phyloP scores from a whole-genome alignment of 2,888 invertebrate species.

The Drosophila anomelani region DNA sequence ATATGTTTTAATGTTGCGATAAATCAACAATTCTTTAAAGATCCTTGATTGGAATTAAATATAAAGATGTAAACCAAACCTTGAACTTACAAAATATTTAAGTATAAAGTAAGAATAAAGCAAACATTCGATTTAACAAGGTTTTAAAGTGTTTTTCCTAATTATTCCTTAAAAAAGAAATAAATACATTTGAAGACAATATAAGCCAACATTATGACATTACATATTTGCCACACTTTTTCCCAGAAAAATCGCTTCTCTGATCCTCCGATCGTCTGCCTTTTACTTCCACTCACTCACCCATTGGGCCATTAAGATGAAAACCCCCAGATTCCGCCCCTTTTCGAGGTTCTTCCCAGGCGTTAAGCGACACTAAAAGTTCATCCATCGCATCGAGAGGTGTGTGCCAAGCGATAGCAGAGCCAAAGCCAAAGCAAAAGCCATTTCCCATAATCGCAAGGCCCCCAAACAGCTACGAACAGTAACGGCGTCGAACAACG shows the following conservation, averaged over 20 bases:
- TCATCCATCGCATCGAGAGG: constrained; percentile 46
- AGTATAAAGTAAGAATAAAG: neutral
- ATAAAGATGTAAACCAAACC: too few species aligned
- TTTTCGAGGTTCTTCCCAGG: constrained; percentile 49
- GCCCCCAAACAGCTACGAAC: constrained; percentile 31
- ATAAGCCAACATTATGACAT: constrained; percentile 4
- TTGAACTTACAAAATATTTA: too few species aligned
- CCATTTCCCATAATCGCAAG: constrained; percentile 58
- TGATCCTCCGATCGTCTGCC: neutral
- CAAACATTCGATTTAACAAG: neutral
- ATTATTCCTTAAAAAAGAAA: neutral
- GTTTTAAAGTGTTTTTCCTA: accelerated
- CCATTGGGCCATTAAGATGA: constrained; percentile 5
- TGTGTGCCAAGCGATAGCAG: constrained; percentile 50
- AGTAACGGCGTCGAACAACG: constrained; percentile 21
- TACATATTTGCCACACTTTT: constrained; percentile 17
- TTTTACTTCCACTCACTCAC: constrained; percentile 40
- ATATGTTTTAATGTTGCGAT: neutral
- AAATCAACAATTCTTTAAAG: too few species aligned
- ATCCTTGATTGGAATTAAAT: too few species aligned
- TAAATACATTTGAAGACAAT: neutral
- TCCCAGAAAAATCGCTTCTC: neutral
- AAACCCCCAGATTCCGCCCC: constrained; percentile 29
- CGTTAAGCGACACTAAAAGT: constrained; percentile 50
- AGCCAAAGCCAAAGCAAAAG: constrained; percentile 36